Evolutionary conservation across 2,888 invertebrate genomes (phyloP).

Genomic region (Nomada ferruginata): DNA sequence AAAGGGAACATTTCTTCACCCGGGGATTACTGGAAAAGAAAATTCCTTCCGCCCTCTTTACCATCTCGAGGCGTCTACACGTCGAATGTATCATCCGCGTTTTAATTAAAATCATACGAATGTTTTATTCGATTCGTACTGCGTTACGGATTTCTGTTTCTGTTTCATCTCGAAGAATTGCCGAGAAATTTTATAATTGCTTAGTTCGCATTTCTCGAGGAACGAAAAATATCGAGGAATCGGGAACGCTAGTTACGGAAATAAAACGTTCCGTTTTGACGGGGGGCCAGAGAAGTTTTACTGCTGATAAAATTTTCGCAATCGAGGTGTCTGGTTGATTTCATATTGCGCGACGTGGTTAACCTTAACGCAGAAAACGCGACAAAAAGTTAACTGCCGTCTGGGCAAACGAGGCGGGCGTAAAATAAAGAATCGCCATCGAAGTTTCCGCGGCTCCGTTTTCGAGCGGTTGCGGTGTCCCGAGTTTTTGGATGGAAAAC

Average conservation of each 20-base stretch:
- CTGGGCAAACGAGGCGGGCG: neutral
- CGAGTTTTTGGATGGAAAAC: constrained; percentile 53
- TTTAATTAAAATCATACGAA: neutral
- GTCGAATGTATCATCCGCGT: neutral
- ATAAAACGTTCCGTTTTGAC: too few species aligned
- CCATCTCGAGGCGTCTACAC: neutral
- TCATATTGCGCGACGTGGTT: constrained; percentile 13
- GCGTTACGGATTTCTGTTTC: neutral
- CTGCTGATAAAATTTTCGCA: neutral
- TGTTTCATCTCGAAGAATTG: neutral
- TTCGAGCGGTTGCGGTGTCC: constrained; percentile 39
- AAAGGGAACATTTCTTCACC: too few species aligned
- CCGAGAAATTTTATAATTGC: too few species aligned
- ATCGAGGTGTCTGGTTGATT: constrained; percentile 22
- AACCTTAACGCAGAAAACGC: constrained; percentile 26
- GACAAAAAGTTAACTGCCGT: constrained; percentile 35
- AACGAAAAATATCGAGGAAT: too few species aligned
- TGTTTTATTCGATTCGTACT: neutral
- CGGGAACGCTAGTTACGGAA: too few species aligned
- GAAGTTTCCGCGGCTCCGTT: constrained; percentile 42
- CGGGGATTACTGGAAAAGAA: neutral
- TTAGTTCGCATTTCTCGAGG: too few species aligned
- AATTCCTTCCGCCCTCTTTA: neutral
- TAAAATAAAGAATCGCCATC: constrained; percentile 53
- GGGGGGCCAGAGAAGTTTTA: too few species aligned